phyloP scores from a whole-genome alignment of 2,113 vertebrate species.

The Trachemys scripta region DNA sequence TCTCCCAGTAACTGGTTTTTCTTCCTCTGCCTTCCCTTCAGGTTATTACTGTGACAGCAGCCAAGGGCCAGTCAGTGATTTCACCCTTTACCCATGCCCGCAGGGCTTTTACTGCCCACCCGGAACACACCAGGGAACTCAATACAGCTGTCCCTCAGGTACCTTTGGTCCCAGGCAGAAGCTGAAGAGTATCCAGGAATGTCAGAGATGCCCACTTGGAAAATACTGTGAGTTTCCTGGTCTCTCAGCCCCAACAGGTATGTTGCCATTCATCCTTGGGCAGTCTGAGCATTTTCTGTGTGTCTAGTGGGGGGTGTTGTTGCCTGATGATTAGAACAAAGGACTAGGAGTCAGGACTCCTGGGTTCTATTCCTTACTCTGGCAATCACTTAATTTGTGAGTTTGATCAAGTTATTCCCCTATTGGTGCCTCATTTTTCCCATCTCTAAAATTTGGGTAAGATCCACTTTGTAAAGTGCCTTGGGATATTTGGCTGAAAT shows the following conservation, averaged over 20 bases:
- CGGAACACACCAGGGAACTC: conserved; percentile 82
- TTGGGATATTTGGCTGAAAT: neutral
- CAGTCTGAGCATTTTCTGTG: rapidly evolving
- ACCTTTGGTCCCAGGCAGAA: conserved; percentile 83
- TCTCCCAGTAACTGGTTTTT: neutral
- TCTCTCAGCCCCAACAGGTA: conserved; percentile 88
- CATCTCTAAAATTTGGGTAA: neutral
- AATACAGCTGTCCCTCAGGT: conserved; percentile 87
- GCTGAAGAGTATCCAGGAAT: conserved; percentile 72
- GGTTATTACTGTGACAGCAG: conserved; percentile 90
- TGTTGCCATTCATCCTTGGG: neutral
- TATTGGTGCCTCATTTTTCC: neutral
- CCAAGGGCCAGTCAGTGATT: conserved; percentile 72
- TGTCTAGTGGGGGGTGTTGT: rapidly evolving
- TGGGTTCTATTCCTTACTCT: neutral
- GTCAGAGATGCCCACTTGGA: conserved; percentile 85
- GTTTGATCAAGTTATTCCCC: neutral
- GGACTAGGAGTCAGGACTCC: rapidly evolving
- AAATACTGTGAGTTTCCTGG: conserved; percentile 87
- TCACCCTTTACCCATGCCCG: conserved; percentile 84
- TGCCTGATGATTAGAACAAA: neutral
- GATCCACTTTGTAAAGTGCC: neutral
- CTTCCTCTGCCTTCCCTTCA: conserved; percentile 55
- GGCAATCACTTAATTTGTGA: neutral
- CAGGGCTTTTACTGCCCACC: conserved; percentile 89